Conservation (phyloP, 2,797 vertebrate species). For the Falco cherrug region DNA sequence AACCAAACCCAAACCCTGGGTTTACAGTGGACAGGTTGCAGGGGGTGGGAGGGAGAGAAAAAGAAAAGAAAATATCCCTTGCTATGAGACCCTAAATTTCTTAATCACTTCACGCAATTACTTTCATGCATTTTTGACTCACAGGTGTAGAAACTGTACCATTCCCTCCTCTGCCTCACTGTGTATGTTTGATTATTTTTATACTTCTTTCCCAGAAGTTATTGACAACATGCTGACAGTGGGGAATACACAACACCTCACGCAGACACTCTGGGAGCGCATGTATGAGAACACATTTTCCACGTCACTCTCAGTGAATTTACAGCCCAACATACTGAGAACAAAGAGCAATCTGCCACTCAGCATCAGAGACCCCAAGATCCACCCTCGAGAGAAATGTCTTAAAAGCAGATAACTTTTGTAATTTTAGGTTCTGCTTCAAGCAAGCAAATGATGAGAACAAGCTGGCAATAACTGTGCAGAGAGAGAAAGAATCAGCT, state of each 20-base stretch:
- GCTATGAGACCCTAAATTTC: neutral
- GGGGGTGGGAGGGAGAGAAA: accelerated
- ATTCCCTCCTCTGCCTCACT: neutral
- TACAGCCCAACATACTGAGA: conserved; percentile 20
- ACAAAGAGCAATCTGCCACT: conserved; percentile 21
- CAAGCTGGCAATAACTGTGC: neutral
- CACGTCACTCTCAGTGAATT: neutral
- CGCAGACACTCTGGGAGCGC: neutral
- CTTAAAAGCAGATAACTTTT: conserved; percentile 5
- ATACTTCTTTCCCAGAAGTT: conserved; percentile 3
- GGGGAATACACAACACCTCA: neutral
- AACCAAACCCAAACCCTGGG: neutral
- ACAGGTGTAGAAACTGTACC: neutral
- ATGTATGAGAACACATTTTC: neutral
- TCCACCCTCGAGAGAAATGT: neutral
- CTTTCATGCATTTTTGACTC: neutral
- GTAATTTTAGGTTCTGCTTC: conserved; percentile 18
- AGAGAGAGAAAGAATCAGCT: neutral
- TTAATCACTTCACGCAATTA: neutral
- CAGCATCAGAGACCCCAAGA: neutral
- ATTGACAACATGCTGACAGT: neutral
- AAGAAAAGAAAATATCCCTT: neutral
- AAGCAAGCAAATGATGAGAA: conserved; percentile 3
- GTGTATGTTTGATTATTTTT: conserved; percentile 14
- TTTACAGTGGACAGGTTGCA: neutral